Conservation (phyloP, 1,140 invertebrate species). For the Temnothorax nylanderi region DNA sequence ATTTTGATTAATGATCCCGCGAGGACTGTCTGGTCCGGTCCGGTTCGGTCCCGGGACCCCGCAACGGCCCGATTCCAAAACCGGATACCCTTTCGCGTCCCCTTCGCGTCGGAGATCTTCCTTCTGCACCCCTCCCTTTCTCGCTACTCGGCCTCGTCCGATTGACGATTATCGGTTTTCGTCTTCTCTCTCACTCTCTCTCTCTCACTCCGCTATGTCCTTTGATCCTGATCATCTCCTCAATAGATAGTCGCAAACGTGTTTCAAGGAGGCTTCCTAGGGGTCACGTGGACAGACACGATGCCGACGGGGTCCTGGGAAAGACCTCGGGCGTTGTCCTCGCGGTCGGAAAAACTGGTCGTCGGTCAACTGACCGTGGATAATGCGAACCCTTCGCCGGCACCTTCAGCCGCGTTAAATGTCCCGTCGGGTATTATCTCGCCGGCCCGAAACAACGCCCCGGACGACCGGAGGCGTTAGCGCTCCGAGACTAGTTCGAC, state of each 20-base stretch:
- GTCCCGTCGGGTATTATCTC: slow-evolving; percentile 52
- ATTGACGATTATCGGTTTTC: slow-evolving; percentile 16
- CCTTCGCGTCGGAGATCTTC: slow-evolving; percentile 31
- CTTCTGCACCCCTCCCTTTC: slow-evolving; percentile 27
- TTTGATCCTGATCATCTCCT: neutral
- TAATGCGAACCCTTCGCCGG: slow-evolving; percentile 51
- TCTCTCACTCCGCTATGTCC: slow-evolving; percentile 3
- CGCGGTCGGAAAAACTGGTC: slow-evolving; percentile 69
- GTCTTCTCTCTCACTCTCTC: slow-evolving; percentile 23
- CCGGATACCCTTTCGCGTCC: slow-evolving; percentile 75
- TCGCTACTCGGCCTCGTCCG: neutral
- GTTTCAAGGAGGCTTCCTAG: slow-evolving; percentile 17
- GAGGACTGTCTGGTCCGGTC: slow-evolving; percentile 40
- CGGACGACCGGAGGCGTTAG: slow-evolving; percentile 59
- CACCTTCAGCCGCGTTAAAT: slow-evolving; percentile 49
- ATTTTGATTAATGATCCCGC: slow-evolving; percentile 81
- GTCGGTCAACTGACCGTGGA: slow-evolving; percentile 62
- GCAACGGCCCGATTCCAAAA: slow-evolving; percentile 81
- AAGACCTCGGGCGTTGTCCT: slow-evolving; percentile 38
- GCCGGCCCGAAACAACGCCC: slow-evolving; percentile 63
- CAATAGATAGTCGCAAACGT: slow-evolving; percentile 29
- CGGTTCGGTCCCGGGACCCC: slow-evolving; percentile 32
- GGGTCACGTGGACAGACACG: slow-evolving; percentile 18
- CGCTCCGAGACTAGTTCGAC: slow-evolving; percentile 44
- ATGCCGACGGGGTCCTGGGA: slow-evolving; percentile 36